Percentiles rank a stretch among this genome's conserved stretches.
These are phyloP conservation scores for Melieria omissa DNA, from an alignment of 2,888 invertebrate genomes.

Conservation along the genomic window DNA sequence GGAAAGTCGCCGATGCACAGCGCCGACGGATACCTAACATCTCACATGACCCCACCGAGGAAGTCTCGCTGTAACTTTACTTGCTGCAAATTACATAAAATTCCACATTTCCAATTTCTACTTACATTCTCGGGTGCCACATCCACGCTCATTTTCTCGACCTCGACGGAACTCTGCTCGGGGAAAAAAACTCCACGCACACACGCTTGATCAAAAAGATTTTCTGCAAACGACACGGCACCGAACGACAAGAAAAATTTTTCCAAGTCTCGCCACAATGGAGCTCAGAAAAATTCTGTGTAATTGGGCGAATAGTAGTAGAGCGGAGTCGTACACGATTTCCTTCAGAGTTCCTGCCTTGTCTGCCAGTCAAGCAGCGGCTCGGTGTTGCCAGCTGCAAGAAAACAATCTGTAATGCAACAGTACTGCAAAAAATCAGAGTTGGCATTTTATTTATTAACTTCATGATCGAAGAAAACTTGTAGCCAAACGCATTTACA, in stretches of 20 bases:
- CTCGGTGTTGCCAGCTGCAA: too few species aligned
- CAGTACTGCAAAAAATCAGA: too few species aligned
- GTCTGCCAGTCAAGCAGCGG: too few species aligned
- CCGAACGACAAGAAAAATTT: conserved; percentile 45
- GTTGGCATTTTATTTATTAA: too few species aligned
- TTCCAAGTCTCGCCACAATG: conserved; percentile 51
- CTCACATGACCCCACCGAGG: too few species aligned
- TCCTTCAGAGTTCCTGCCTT: too few species aligned
- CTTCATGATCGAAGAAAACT: too few species aligned
- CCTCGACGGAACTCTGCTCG: conserved; percentile 29
- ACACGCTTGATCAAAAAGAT: conserved; percentile 30
- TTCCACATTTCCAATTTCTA: conserved; percentile 43
- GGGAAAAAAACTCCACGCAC: conserved; percentile 23
- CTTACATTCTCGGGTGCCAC: conserved; percentile 62
- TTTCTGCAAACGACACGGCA: conserved; percentile 37
- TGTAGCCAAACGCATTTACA: too few species aligned
- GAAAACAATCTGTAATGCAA: background rate
- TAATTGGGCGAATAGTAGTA: conserved; percentile 14
- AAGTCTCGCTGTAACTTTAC: too few species aligned
- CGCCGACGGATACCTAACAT: too few species aligned
- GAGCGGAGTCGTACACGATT: background rate
- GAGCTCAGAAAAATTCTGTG: conserved; percentile 54
- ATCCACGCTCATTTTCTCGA: conserved; percentile 61
- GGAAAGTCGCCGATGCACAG: too few species aligned
- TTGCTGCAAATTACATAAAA: conserved; percentile 49